These are phyloP conservation scores for Hybognathus amarus DNA, from an alignment of 2,797 vertebrate genomes.

Conservation along the genomic window DNA sequence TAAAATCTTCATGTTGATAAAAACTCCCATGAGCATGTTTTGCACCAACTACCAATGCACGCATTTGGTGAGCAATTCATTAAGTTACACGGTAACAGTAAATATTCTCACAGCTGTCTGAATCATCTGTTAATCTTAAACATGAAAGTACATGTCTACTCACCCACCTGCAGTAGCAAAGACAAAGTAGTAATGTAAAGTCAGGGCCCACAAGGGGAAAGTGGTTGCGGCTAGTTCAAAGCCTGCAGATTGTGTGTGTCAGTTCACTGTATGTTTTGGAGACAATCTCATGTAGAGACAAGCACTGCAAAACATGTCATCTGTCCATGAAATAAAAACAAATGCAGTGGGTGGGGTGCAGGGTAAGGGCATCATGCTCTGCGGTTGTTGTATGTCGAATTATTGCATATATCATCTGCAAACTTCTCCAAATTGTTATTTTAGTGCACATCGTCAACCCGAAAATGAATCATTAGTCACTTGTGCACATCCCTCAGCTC, in stretches of 20 bases:
- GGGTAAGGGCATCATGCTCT: slow-evolving; percentile 27
- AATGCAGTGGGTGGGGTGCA: slow-evolving; percentile 59
- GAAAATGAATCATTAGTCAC: slow-evolving; percentile 64
- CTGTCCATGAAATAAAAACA: slow-evolving; percentile 30
- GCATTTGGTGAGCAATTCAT: background rate
- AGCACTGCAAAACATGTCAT: slow-evolving; percentile 45
- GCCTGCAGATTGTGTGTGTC: slow-evolving; percentile 25
- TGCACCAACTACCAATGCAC: background rate
- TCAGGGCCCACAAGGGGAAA: slow-evolving; percentile 25
- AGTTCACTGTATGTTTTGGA: slow-evolving; percentile 39
- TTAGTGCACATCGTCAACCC: slow-evolving; percentile 48
- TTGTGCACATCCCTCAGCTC: slow-evolving; percentile 51
- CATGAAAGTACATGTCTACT: slow-evolving; percentile 54
- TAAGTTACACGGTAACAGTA: slow-evolving; percentile 6
- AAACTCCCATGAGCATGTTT: background rate
- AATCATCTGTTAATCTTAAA: slow-evolving; percentile 45
- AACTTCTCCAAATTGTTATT: slow-evolving; percentile 67
- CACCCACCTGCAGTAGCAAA: slow-evolving; percentile 48
- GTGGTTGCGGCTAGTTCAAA: slow-evolving; percentile 35
- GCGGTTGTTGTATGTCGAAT: slow-evolving; percentile 10
- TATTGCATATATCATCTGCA: slow-evolving; percentile 59
- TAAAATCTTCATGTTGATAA: background rate
- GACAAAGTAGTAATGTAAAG: slow-evolving; percentile 26
- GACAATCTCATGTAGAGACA: slow-evolving; percentile 45
- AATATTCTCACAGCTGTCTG: slow-evolving; percentile 37